Percentiles rank a stretch among this genome's conserved stretches.
phyloP scores from a whole-genome alignment of 2,797 vertebrate genomes.

The Cyprinodon diabolis region DNA sequence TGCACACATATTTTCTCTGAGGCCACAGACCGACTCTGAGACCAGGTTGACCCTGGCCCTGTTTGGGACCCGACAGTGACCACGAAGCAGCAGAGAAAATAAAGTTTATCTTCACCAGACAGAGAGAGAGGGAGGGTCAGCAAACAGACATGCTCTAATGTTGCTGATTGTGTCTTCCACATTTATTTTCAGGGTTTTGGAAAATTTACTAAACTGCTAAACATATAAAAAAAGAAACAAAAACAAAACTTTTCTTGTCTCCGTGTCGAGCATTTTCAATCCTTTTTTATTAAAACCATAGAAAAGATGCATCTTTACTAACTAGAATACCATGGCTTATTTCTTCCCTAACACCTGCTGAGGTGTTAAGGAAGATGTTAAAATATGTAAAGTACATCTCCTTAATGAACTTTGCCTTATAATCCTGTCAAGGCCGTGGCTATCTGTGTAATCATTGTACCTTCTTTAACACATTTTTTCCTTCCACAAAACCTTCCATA shows the following conservation, averaged over 20 bases:
- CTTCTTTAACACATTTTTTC: not conserved
- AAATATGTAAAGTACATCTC: no score
- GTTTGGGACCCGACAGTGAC: slow-evolving; percentile 37
- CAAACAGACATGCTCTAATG: slow-evolving; percentile 2
- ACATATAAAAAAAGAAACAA: not conserved
- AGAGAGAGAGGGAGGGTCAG: not conserved
- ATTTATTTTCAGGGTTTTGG: not conserved
- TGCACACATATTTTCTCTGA: slow-evolving; percentile 44
- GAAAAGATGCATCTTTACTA: not conserved
- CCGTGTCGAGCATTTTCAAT: not conserved
- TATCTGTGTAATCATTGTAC: not conserved
- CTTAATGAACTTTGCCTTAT: not conserved
- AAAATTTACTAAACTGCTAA: not conserved
- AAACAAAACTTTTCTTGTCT: not conserved
- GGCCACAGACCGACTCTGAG: slow-evolving; percentile 29
- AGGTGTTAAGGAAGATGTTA: not conserved
- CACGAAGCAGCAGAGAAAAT: slow-evolving; percentile 31
- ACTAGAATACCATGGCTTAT: not conserved
- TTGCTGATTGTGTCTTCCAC: slow-evolving; percentile 3
- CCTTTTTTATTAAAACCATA: no score
- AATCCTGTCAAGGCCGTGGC: not conserved
- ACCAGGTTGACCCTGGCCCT: slow-evolving; percentile 6
- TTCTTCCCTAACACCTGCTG: not conserved
- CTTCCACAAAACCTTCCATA: not conserved
- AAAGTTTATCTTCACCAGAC: slow-evolving; percentile 19